Evolutionary conservation across 2,888 invertebrate species (phyloP).

Genomic region (Eudemis profundana): DNA sequence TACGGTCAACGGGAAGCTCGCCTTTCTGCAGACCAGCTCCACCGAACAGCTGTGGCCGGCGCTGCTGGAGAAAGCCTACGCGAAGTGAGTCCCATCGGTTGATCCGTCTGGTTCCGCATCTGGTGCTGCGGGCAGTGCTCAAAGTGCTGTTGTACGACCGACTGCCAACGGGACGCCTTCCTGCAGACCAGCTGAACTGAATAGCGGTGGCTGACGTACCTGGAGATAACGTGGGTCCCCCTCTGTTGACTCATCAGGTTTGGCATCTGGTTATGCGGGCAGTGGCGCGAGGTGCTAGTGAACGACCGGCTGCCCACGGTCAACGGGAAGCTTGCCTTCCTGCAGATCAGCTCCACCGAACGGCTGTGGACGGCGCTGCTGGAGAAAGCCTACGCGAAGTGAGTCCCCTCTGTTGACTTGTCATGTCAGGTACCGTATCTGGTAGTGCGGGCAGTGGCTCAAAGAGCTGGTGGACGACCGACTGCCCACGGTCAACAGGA

Average conservation of each 20-base stretch:
- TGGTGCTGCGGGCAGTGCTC: no score
- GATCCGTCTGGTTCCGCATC: not conserved
- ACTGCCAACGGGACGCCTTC: no score
- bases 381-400: slow-evolving; percentile 97
- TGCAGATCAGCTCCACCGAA: slow-evolving; percentile 91
- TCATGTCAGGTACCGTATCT: not conserved
- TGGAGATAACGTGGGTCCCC: no score
- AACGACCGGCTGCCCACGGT: slow-evolving; percentile 96
- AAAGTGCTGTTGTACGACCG: no score
- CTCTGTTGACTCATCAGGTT: no score
- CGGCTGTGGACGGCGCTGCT: slow-evolving; percentile 95
- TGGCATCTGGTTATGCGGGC: no score
- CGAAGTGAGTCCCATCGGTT: slow-evolving; percentile 86
- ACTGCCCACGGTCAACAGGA: no score
- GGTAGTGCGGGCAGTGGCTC: no score
- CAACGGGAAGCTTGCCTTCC: slow-evolving; percentile 93
- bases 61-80: slow-evolving; percentile 95
- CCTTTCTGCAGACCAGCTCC: slow-evolving; percentile 93
- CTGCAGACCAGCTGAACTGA: no score
- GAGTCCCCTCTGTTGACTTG: slow-evolving; percentile 37
- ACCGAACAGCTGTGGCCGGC: slow-evolving; percentile 96
- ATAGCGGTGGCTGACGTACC: no score
- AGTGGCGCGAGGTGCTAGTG: slow-evolving; percentile 91
- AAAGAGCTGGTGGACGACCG: no score
- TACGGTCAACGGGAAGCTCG: slow-evolving; percentile 93